Evolutionary conservation across 2,888 invertebrate genomes (phyloP).

Genomic region (Calliphora vomitoria): DNA sequence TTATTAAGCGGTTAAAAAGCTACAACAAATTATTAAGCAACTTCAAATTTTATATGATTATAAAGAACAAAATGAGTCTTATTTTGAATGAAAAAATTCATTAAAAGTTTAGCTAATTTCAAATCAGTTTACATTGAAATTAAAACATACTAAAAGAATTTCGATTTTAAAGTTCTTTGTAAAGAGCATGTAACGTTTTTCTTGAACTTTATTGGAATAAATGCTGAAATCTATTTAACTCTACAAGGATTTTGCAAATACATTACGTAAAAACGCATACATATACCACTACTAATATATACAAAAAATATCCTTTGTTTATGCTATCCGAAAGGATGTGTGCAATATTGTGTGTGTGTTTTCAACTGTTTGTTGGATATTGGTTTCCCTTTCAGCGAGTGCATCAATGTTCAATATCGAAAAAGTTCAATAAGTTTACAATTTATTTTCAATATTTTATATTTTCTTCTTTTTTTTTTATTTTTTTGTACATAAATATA

Average conservation of each 20-base stretch:
- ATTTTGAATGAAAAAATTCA: too few species aligned
- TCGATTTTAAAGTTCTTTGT: background rate
- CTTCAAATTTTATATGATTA: too few species aligned
- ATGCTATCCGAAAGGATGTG: background rate
- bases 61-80: too few species aligned
- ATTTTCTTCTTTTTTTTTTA: background rate
- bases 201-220: background rate
- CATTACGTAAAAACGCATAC: background rate
- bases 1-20: too few species aligned
- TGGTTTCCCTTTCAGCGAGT: slow-evolving; percentile 31
- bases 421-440: slow-evolving; percentile 54
- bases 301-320: background rate
- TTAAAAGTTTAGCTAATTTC: too few species aligned
- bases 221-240: slow-evolving; percentile 35
- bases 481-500: background rate
- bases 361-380: slow-evolving; percentile 17
- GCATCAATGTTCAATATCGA: slow-evolving; percentile 30
- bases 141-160: background rate
- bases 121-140: too few species aligned
- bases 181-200: background rate
- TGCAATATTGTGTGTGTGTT: background rate
- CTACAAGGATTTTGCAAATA: background rate
- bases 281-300: background rate
- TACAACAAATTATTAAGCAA: too few species aligned
- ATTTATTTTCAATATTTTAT: slow-evolving; percentile 56